A percentile compares a stretch with the other conserved stretches of the same genome.
Conservation (phyloP, 2,113 vertebrate species). For the Donacobius atricapilla region DNA sequence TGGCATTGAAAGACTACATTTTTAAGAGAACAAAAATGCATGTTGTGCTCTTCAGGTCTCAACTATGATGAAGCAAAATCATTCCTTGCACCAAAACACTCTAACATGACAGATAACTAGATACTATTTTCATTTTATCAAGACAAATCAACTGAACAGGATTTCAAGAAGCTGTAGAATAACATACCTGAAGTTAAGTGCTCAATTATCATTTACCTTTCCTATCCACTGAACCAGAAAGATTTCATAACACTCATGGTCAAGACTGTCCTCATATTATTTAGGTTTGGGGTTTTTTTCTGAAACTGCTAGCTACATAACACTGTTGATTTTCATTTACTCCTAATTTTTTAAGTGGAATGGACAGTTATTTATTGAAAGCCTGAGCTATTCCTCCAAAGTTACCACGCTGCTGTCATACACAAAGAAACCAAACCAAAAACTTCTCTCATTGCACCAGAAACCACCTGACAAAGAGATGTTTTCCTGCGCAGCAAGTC, state of each 20-base stretch:
- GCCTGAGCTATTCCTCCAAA: not conserved
- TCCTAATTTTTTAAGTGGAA: not conserved
- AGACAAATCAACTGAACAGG: not conserved
- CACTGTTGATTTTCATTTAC: not conserved
- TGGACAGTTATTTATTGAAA: not conserved
- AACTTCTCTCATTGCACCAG: not conserved
- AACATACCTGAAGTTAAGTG: fast-evolving
- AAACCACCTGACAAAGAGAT: not conserved
- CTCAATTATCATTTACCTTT: not conserved
- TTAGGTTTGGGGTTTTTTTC: not conserved
- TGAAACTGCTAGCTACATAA: fast-evolving
- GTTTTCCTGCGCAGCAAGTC: not conserved
- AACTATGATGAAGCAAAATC: not conserved
- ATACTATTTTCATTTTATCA: not conserved
- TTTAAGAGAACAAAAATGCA: not conserved
- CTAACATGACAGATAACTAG: not conserved
- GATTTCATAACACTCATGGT: fast-evolving
- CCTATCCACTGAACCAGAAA: not conserved
- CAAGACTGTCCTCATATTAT: not conserved
- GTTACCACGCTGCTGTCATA: not conserved
- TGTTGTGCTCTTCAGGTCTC: not conserved
- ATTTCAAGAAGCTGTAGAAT: not conserved
- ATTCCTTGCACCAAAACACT: not conserved
- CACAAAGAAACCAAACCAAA: not conserved
- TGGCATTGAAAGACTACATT: not conserved